Base-by-base conservation (phyloP, 2,113 vertebrate species). In the Laterallus jamaicensis region DNA sequence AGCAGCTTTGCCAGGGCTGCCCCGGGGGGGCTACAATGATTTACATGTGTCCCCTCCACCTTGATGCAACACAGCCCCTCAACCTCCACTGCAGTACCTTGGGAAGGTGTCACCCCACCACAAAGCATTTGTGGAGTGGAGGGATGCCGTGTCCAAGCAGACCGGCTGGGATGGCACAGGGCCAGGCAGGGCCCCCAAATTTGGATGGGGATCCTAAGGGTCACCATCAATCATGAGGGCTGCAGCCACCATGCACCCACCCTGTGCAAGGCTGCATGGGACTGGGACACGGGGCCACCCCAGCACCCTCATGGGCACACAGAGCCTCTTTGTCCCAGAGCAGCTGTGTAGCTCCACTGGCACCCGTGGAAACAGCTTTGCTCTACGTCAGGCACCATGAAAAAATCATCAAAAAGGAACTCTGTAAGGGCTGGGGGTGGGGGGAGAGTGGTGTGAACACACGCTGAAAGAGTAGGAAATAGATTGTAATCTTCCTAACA, bases 41-140 rank as follows among this genome's bases (percentile, higher is more conserved):
- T 71, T 16, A 35, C 15, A 5, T 0, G 1, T 15, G 1, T 15
- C 3, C 10, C 35, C 5, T 21, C 9, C 2, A 0, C 0, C 39
- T 28, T 1, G 2, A 15, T 8, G 12, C 12, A 10, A 66, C 12
- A 18, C 49, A 29, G 26, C 4, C 15, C n/a, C 12, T 39, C 40
- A 24, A 50, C 12, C 32, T 40, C 19, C 0, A 0, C 56, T 7
- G 17, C 11, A 2, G 12, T 9, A 1, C 1, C 10, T 28, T 29
- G n/a, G 12, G 69, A 74, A 73, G n/a, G 11, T 28, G 56, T n/a
- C 9, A 1, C 16, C 74, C 11, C n/a, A 39, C 42, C 52, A 32
- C 26, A 54, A 74, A 77, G 42, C 15, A 12, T 2, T 7, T 1
- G 22, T 5, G 2, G 63, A 21, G 10, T 2, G 10, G 66, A 8